Percentiles rank a stretch among this genome's conserved stretches.
Evolutionary conservation across 2,113 vertebrate species (phyloP).

Genomic region (Pardalotus punctatus): DNA sequence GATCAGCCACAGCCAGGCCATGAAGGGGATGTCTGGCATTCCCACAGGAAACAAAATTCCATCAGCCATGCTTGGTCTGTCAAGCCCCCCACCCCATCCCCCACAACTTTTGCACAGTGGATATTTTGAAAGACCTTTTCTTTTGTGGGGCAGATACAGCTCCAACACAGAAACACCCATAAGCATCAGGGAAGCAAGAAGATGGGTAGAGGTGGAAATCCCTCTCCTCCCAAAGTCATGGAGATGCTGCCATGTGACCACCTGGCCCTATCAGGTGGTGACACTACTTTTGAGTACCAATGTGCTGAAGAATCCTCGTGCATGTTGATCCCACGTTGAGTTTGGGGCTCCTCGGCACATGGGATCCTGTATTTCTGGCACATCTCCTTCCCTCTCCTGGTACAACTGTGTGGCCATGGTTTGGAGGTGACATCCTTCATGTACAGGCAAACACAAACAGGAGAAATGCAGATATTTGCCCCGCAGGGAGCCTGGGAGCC

Average conservation of each 20-base stretch:
- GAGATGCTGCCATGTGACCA: not conserved
- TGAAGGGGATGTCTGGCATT: not conserved
- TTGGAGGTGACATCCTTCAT: not conserved
- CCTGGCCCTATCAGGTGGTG: too few species aligned
- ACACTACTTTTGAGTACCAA: rapidly evolving
- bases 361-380: not conserved
- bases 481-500: not conserved
- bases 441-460: not conserved
- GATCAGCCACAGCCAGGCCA: not conserved
- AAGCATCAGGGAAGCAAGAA: not conserved
- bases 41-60: not conserved
- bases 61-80: not conserved
- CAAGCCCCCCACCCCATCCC: not conserved
- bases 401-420: rapidly evolving
- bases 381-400: not conserved
- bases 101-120: not conserved
- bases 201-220: not conserved
- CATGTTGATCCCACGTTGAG: rapidly evolving
- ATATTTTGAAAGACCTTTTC: not conserved
- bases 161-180: not conserved
- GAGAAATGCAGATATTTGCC: not conserved
- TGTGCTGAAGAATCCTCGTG: rapidly evolving
- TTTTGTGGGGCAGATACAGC: not conserved
- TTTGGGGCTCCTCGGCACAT: too few species aligned
- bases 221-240: not conserved